Conservation (phyloP, 2,888 invertebrate species). For the Cantharis rustica region DNA sequence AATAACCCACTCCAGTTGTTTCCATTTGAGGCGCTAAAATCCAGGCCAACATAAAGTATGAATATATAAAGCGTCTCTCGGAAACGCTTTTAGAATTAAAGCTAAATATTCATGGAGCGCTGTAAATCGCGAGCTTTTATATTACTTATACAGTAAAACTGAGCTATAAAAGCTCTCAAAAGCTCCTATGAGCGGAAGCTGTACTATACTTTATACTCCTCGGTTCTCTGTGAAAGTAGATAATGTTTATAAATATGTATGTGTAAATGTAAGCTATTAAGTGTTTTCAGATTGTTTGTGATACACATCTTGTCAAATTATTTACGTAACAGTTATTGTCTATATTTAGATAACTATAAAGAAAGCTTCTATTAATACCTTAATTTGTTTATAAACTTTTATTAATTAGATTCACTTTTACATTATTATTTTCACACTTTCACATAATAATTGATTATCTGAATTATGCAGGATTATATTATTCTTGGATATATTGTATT, state of each 20-base stretch:
- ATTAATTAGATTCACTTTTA: not conserved
- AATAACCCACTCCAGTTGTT: constrained; percentile 28
- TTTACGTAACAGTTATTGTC: not conserved
- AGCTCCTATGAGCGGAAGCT: constrained; percentile 50
- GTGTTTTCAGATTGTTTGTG: constrained; percentile 34
- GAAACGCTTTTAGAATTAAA: constrained; percentile 58
- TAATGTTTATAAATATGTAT: constrained; percentile 60
- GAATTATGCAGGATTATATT: too few species aligned
- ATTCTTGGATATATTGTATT: too few species aligned
- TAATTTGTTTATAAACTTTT: not conserved
- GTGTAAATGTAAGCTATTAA: constrained; percentile 55
- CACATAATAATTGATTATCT: too few species aligned
- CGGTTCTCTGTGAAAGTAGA: constrained; percentile 56
- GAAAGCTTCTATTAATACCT: not conserved
- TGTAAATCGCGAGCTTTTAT: constrained; percentile 59
- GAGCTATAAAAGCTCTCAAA: constrained; percentile 56
- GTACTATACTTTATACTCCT: constrained; percentile 53
- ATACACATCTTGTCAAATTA: constrained; percentile 9
- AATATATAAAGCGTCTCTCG: constrained; percentile 55
- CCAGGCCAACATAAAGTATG: constrained; percentile 48
- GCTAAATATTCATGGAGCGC: constrained; percentile 58
- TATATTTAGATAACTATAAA: not conserved
- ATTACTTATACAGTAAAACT: constrained; percentile 55
- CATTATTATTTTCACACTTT: too few species aligned
- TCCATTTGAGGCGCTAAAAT: constrained; percentile 41